Base-by-base conservation (phyloP, 2,888 invertebrate genomes). In the Pachydiplax longipennis region DNA sequence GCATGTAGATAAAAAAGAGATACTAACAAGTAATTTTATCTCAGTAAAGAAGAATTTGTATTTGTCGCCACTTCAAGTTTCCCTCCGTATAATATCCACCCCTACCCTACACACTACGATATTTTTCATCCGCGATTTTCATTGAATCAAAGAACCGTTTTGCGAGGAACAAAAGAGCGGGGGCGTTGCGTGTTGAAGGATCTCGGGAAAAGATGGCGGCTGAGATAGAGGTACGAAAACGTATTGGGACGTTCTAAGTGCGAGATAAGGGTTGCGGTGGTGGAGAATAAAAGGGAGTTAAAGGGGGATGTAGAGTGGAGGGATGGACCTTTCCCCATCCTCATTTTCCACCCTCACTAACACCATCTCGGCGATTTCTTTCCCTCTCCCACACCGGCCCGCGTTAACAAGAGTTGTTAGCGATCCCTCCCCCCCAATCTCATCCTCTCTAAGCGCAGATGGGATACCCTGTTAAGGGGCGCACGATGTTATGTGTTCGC, bases 391-490 rank as follows among this genome's bases (percentile, higher is more conserved):
- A 65, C 65, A 65, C 73, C 65, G 61, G 61, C 87, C 65, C 61
- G 87, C 87, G 87, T 87, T 87, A 87, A 87, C 87, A 87, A 87
- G 87, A 87, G 87, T 87, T 87, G 87, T 87, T 87, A 87, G 87
- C 87, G 87, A 87, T 87, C 65, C 58, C 48, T 58, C 53, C 83
- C 48, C n/a, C 35, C 53, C 83, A 37, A n/a, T 81, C 81, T 80
- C 35, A 44, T 6, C 48, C 82, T 83, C 82, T 35, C 65, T 35
- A 18, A 35, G 53, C 61, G 87, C 58, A 87, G 87, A 87, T 87
- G 87, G 87, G 87, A 87, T 87, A 87, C 61, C 61, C 87, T 61
- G 87, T 87, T 87, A 87, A 87, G 87, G 87, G 87, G 22, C 87
- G 35, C 87, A 87, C 87, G 87, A 87, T 87, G 83, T 58, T 53